Conservation (phyloP, 2,113 vertebrate species). For the Heteronetta atricapilla region DNA sequence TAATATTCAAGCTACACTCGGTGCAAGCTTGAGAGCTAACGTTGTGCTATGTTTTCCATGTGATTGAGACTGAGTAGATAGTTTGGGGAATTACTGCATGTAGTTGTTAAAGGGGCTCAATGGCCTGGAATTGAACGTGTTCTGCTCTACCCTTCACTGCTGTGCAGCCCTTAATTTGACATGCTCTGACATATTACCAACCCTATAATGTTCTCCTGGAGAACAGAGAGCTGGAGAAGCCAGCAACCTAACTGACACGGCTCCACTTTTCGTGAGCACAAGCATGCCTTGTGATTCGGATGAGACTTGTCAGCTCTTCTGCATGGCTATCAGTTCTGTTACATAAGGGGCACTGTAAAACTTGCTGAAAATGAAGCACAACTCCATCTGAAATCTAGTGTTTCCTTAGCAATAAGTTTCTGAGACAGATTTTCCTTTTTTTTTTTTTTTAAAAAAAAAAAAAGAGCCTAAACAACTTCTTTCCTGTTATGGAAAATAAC, state of each 20-base stretch:
- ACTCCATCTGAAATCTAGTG: not conserved
- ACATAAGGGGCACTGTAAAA: slow-evolving; percentile 10
- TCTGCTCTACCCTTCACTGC: slow-evolving; percentile 61
- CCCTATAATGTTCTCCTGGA: slow-evolving; percentile 54
- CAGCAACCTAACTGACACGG: not conserved
- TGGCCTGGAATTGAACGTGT: slow-evolving; percentile 72
- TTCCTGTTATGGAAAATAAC: not conserved
- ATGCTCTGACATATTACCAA: slow-evolving; percentile 62
- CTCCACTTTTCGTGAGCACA: not conserved
- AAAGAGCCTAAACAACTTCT: not conserved
- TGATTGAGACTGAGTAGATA: slow-evolving; percentile 38
- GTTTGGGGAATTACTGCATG: slow-evolving; percentile 46
- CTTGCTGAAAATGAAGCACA: not conserved
- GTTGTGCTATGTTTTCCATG: slow-evolving; percentile 4
- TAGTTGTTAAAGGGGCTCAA: slow-evolving; percentile 70
- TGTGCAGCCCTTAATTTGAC: slow-evolving; percentile 60
- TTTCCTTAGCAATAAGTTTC: not conserved
- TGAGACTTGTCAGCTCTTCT: slow-evolving; percentile 32
- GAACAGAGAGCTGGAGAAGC: slow-evolving; percentile 42
- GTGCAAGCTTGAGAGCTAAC: slow-evolving; percentile 35
- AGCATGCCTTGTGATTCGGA: not conserved
- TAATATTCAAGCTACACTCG: not conserved
- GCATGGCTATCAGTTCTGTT: slow-evolving; percentile 6
- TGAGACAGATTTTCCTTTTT: not conserved
- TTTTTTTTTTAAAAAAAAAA: not conserved